Percentiles rank a stretch among this genome's conserved stretches.
Conservation (phyloP, 92 coral and sea anemone genomes). For the Parazoanthus atlanticus region DNA sequence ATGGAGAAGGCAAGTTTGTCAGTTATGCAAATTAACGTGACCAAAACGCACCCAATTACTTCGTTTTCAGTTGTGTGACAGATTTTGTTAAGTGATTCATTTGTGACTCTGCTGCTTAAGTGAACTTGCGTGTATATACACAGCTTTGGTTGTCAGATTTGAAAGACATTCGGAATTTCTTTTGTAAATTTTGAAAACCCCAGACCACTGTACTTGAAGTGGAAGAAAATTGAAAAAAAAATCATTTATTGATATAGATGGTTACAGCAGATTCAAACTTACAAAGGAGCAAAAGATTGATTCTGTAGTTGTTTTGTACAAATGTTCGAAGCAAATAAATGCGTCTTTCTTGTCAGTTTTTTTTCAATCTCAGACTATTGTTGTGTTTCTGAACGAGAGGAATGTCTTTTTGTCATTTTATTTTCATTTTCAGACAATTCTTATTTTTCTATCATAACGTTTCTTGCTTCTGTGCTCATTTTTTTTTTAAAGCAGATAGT, state of each 20-base stretch:
- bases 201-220: background rate
- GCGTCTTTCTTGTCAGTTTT: background rate
- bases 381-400: background rate
- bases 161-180: background rate
- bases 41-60: background rate
- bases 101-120: background rate
- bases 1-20: background rate
- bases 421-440: background rate
- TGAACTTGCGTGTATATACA: no score
- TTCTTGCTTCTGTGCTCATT: background rate
- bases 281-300: background rate
- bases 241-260: background rate
- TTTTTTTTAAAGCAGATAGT: no score
- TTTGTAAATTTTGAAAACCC: background rate
- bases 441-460: no score
- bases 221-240: no score
- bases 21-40: background rate
- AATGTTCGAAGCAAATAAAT: no score
- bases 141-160: no score
- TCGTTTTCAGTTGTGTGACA: no score
- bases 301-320: background rate
- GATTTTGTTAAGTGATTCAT: no score
- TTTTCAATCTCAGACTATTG: background rate
- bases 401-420: background rate
- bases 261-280: background rate